A percentile compares a stretch with the other conserved stretches of the same genome.
phyloP scores from a whole-genome alignment of 2,888 invertebrate genomes.

The Ctena decussata region DNA sequence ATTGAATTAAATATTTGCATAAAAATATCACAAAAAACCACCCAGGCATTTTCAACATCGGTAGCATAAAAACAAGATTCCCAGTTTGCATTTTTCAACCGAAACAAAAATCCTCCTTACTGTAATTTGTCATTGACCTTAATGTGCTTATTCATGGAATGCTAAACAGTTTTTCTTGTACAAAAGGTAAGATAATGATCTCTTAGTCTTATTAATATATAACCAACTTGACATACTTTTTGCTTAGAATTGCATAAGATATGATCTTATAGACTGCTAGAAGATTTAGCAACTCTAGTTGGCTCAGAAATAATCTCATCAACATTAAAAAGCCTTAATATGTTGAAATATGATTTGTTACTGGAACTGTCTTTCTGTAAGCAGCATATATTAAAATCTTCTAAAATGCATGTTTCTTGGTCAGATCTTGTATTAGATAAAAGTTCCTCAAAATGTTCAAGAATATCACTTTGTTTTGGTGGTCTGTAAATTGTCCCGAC shows the following conservation, averaged over 20 bases:
- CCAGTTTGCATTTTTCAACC: constrained; percentile 4
- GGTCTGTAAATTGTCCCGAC: constrained; percentile 27
- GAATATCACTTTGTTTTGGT: constrained; percentile 25
- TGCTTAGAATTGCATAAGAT: constrained; percentile 9
- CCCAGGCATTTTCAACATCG: background rate
- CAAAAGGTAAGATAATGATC: constrained; percentile 2
- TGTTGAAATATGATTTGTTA: background rate
- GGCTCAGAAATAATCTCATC: background rate
- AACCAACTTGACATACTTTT: constrained; percentile 2
- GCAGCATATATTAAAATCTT: constrained; percentile 20
- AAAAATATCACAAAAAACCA: background rate
- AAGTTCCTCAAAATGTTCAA: constrained; percentile 21
- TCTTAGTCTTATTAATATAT: background rate
- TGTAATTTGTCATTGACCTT: constrained; percentile 17
- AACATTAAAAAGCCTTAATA: constrained; percentile 15
- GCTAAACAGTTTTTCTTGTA: background rate
- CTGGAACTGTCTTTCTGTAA: background rate
- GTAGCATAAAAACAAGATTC: background rate
- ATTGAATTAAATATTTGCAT: background rate
- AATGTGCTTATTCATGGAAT: background rate
- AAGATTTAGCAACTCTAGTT: background rate
- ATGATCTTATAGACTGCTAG: background rate
- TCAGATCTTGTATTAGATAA: background rate
- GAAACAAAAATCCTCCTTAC: constrained; percentile 1
- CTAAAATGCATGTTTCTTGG: constrained; percentile 12